Percentiles rank a stretch among this genome's conserved stretches.
Conservation (phyloP, 2,113 vertebrate genomes). For the Ceyx cyanopectus region DNA sequence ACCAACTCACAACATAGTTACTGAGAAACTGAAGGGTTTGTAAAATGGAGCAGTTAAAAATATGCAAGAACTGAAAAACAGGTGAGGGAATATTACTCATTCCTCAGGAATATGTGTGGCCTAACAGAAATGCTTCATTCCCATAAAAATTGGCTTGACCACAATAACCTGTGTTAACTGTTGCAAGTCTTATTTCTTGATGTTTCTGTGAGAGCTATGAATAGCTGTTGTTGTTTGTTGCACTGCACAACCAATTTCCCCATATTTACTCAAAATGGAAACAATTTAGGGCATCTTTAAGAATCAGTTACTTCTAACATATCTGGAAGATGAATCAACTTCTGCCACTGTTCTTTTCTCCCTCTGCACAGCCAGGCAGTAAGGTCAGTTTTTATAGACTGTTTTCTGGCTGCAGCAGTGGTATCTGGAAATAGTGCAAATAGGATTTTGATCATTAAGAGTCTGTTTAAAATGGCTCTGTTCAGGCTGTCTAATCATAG, state of each 20-base stretch:
- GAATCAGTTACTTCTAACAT: not conserved
- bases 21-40: not conserved
- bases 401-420: not conserved
- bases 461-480: not conserved
- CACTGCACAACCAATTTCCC: not conserved
- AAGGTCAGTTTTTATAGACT: not conserved
- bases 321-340: not conserved
- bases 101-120: too few species aligned
- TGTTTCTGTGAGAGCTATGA: not conserved
- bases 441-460: slow-evolving; percentile 3
- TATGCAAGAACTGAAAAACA: not conserved
- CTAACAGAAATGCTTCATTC: not conserved
- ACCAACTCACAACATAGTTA: not conserved
- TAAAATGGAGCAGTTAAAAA: not conserved
- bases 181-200: not conserved
- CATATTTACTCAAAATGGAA: not conserved
- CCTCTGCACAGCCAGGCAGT: not conserved
- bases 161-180: not conserved
- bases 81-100: not conserved
- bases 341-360: not conserved
- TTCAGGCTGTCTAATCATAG: not conserved
- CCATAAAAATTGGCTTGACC: not conserved
- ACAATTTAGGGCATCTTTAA: not conserved
- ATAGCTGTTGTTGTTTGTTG: not conserved
- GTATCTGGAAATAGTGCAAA: slow-evolving; percentile 32